Base-by-base conservation (phyloP, 2,888 invertebrate genomes). In the Aporophyla lueneburgensis region DNA sequence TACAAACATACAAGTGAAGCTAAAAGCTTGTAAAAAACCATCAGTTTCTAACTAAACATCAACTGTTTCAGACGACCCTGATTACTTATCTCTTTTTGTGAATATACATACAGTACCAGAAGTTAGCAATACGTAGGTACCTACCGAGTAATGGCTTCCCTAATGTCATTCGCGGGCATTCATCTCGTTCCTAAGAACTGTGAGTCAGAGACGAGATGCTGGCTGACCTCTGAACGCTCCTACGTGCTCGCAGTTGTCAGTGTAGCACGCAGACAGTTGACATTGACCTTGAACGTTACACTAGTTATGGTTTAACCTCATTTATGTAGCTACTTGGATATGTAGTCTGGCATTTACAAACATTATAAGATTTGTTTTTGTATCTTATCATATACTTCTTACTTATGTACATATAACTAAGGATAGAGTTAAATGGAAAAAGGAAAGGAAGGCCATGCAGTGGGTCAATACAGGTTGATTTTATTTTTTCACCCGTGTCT, bases 141-240 rank as follows among this genome's bases (percentile, higher is more conserved):
- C 5, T 14, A 16, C 6, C 7, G 33, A 46, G 24, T 24, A 6
- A 40, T 51, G 3, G 43, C 27, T 49, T 51, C 27, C 51, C n/a
- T 74, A 71, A 85, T 76, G 78, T 62, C 59, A 56, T 40, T 71
- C 14, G 70, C 70, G 87, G 85, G 43, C 85, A 78, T 86, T 86
- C 83, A 87, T 87, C 86, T 86, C 70, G 21, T 9, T 86, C 61
- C 87, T 5, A 3, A 78, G 88, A 84, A 86, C 14, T 27, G 53
- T 87, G 88, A 86, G 69, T 86, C 86, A 84, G 43, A 19, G 19
- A 9, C 56, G 46, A 76, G 76, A 78, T 74, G 66, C 71, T 66
- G 59, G 0, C 53, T 86, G 76, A 86, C 86, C 86, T 77, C 61
- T 76, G 78, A 69, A 27, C 51, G 76, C 24, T 61, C 40, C 56